Base-by-base conservation (phyloP, 2,797 vertebrate genomes). In the Babyrousa celebensis region DNA sequence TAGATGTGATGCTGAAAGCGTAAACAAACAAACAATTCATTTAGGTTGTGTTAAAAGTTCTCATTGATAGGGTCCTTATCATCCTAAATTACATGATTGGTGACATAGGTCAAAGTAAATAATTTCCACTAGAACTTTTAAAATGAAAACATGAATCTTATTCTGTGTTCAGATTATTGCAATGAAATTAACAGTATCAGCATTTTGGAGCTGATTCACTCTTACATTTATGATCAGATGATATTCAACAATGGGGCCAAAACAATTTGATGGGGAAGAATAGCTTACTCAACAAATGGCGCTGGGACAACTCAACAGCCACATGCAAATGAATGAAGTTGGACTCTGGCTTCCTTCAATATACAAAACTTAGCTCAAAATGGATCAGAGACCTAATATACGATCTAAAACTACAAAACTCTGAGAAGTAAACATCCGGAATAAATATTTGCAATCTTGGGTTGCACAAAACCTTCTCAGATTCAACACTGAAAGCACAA, bases 401-500 rank as follows among this genome's bases (percentile, higher is more conserved):
- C 92, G 7, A 92, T 29, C 40, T 63, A 74, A 89, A 88, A 71
- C 21, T 72, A 18, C 79, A 14, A 36, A 68, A 88, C 14, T 72
- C 58, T 70, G 48, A 80, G 18, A 89, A 23, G 23, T 56, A 94
- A 89, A 75, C 43, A 32, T 65, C 67, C 67, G 27, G 9, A 93
- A 94, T 89, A 94, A 94, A 87, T 72, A 36, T 94, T 88, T 94
- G 32, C 54, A 89, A 56, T 9, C 3, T 68, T 40, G 43, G 14
- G 12, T 91, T 79, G 70, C 54, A 48, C 3, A 85, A 93, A 74
- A 68, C 5, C 32, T 78, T 40, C 74, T 94, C 43, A 74, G 29
- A 68, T 93, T 62, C 77, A 10, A 87, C 14, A 11, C 48, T 20
- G 60, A 80, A 94, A 70, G 23, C 27, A 75, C n/a, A 65, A 27